Conservation (phyloP, 2,797 vertebrate genomes). For the Odontamblyopus rebecca region DNA sequence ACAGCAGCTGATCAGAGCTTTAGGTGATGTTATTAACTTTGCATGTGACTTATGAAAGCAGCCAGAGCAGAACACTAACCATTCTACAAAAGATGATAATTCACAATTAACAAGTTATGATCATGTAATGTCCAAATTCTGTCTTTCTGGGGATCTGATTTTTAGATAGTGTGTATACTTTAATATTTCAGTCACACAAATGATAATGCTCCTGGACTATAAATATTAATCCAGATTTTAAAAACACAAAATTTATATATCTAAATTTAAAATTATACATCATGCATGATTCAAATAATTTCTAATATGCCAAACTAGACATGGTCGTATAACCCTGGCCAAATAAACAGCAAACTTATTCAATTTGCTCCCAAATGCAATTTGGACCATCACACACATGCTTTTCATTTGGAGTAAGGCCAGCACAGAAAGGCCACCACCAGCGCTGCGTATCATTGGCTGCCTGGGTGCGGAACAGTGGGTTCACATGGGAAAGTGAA, state of each 20-base stretch:
- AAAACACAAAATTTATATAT: no score
- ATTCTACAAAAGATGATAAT: no score
- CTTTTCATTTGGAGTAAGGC: constrained; percentile 63
- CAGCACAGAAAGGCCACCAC: constrained; percentile 37
- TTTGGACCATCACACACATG: constrained; percentile 68
- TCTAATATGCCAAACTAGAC: constrained; percentile 31
- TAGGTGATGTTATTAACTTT: background rate
- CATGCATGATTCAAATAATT: background rate
- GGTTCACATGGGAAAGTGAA: constrained; percentile 27
- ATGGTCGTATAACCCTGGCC: constrained; percentile 18
- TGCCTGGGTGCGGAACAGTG: background rate
- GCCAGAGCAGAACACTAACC: no score
- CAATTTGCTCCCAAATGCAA: constrained; percentile 66
- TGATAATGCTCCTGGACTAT: no score
- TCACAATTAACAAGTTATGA: no score
- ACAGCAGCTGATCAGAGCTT: background rate
- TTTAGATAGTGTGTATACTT: background rate
- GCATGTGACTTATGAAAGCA: no score
- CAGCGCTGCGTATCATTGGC: constrained; percentile 27
- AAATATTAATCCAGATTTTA: no score
- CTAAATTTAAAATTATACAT: no score
- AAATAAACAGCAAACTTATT: constrained; percentile 57
- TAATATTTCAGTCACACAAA: no score
- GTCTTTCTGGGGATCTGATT: background rate
- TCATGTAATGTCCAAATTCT: background rate